Base-by-base conservation (phyloP, 2,797 vertebrate species). In the Cyclura pinguis region DNA sequence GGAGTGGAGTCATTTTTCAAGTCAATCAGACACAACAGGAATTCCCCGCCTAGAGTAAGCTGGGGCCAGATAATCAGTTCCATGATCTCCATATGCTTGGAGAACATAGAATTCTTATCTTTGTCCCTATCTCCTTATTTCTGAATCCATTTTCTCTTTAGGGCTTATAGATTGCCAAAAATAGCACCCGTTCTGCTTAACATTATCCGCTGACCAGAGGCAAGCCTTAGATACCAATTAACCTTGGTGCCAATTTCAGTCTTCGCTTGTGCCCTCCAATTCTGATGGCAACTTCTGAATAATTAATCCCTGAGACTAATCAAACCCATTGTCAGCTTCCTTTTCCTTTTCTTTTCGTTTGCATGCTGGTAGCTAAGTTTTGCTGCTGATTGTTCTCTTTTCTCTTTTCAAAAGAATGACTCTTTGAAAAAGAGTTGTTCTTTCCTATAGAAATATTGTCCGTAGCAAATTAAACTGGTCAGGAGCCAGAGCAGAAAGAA, bases 301-400 rank as follows among this genome's bases (percentile, higher is more conserved):
- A 97, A 96, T 97, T 96, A 95, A 97, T 97, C 94, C 89, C 69
- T 92, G 86, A 91, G 81, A 94, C 91, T 80, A 95, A 96, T 95
- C 92, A 95, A 95, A 92, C 93, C 32, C 84, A 80, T 93, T 80
- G 77, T 90, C 92, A 27, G 92, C 92, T 94, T 94, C 92, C 92
- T 93, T 77, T 91, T 73, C n/a, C n/a, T 57, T 57, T 74, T 80
- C 73, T 6, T 55, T 83, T 95, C 42, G 32, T 89, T 94, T 91
- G 89, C 13, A 18, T 29, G 80, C 74, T 35, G 24, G 59, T 64
- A 87, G 84, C 88, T 93, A 57, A 72, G 86, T 90, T 90, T 94
- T 88, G 73, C 87, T 89, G 62, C 85, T 92, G 24, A 74, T 89
- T 83, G 72, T 84, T 92, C 90, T 1, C 35, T 47, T 47, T 47